phyloP scores from a whole-genome alignment of 1,140 invertebrate genomes.

The Akabosia matsudoensis region DNA sequence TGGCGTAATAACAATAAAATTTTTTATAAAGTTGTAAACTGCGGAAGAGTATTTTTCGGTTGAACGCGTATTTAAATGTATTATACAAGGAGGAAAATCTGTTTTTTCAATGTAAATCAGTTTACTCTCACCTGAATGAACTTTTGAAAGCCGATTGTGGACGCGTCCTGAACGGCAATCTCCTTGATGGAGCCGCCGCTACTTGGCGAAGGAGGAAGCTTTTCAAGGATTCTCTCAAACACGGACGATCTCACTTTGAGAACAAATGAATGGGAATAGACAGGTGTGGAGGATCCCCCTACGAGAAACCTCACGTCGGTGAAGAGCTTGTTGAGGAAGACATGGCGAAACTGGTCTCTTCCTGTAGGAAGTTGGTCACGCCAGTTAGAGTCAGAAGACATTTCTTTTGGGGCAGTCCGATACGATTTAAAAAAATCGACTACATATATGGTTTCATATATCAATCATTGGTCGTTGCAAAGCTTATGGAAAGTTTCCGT shows the following conservation, averaged over 20 bases:
- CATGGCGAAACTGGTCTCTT: constrained; percentile 30
- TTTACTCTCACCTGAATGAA: constrained; percentile 29
- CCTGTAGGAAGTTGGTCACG: constrained; percentile 26
- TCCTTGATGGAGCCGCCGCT: background rate
- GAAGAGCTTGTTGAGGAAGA: constrained; percentile 30
- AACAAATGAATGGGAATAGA: constrained; percentile 31
- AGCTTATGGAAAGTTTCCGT: no score
- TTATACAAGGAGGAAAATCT: background rate
- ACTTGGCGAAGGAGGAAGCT: background rate
- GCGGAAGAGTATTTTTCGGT: background rate
- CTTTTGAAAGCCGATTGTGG: background rate
- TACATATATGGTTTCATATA: no score
- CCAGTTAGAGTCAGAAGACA: constrained; percentile 21
- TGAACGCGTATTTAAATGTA: background rate
- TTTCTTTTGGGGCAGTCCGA: no score
- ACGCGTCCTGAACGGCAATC: constrained; percentile 17
- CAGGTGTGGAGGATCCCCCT: constrained; percentile 5
- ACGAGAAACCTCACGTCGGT: constrained; percentile 33
- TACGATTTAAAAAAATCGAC: no score
- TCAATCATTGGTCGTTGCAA: no score
- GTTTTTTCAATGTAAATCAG: no score
- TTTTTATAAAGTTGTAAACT: no score
- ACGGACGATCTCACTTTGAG: constrained; percentile 31
- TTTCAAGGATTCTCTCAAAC: constrained; percentile 32
- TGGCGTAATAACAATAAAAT: background rate